Percentiles rank a stretch among this genome's conserved stretches.
Evolutionary conservation across 2,797 vertebrate genomes (phyloP).

Genomic region (Thunnus albacares): DNA sequence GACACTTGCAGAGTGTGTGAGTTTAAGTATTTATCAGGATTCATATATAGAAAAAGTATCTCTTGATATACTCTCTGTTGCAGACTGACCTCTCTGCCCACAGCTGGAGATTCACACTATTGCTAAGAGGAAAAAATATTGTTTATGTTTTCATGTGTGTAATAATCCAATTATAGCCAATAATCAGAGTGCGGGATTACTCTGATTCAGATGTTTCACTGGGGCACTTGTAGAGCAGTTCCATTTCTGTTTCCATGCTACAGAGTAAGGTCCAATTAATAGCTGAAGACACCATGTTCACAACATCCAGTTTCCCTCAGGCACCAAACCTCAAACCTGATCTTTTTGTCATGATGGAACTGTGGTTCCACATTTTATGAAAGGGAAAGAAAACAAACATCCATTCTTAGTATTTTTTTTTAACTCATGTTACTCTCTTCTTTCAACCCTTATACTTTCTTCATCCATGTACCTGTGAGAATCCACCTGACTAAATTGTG

Average conservation of each 20-base stretch:
- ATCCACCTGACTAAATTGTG: too few species aligned
- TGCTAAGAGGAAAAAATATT: not conserved
- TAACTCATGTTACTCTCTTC: too few species aligned
- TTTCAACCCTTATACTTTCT: too few species aligned
- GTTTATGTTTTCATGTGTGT: not conserved
- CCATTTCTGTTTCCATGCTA: not conserved
- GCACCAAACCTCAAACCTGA: too few species aligned
- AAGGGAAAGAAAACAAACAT: too few species aligned
- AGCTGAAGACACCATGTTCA: not conserved
- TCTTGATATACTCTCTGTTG: conserved; percentile 1
- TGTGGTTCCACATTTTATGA: too few species aligned
- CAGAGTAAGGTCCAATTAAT: not conserved
- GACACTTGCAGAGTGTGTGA: not conserved
- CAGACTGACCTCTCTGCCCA: not conserved
- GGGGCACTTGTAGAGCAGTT: not conserved
- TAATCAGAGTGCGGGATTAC: not conserved
- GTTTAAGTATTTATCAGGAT: not conserved
- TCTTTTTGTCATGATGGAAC: too few species aligned
- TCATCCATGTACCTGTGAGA: too few species aligned
- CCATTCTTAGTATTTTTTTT: too few species aligned
- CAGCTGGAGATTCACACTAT: not conserved
- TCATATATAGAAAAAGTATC: not conserved
- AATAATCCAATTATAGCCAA: conserved; percentile 1
- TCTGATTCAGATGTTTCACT: conserved; percentile 10
- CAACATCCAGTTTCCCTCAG: too few species aligned